Evolutionary conservation across 2,113 vertebrate genomes (phyloP).

Genomic region (Scopus umbretta): DNA sequence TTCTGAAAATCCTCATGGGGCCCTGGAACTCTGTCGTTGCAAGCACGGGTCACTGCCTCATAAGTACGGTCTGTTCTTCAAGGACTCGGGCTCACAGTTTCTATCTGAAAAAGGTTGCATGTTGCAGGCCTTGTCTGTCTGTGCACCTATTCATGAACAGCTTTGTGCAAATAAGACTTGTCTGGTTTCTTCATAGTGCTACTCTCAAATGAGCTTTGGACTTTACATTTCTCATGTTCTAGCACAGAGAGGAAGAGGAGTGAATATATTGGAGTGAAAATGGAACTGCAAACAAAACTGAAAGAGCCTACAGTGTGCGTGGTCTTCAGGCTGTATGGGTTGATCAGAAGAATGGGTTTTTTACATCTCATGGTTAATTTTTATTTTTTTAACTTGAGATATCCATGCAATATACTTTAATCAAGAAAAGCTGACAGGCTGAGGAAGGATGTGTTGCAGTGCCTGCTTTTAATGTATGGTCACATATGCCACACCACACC

Average conservation of each 20-base stretch:
- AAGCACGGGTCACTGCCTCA: accelerated
- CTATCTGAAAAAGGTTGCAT: neutral
- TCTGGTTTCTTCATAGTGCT: neutral
- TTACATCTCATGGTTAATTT: neutral
- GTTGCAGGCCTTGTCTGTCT: neutral
- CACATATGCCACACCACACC: neutral
- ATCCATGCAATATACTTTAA: neutral
- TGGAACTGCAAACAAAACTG: neutral
- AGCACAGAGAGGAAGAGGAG: neutral
- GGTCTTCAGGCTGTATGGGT: neutral
- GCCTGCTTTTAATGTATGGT: neutral
- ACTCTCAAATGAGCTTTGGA: neutral
- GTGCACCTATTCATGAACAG: neutral
- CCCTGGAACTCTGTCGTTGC: accelerated
- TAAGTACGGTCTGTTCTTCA: neutral
- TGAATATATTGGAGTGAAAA: neutral
- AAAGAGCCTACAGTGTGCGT: neutral
- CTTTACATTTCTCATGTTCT: neutral
- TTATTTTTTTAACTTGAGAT: neutral
- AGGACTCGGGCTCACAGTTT: neutral
- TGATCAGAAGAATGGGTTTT: neutral
- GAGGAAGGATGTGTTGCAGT: neutral
- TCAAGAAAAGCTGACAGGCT: neutral
- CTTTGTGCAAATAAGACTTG: neutral
- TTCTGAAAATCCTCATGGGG: neutral